These are phyloP conservation scores for Drosophila lowei DNA, from an alignment of 1,140 invertebrate species.

Conservation along the genomic window DNA sequence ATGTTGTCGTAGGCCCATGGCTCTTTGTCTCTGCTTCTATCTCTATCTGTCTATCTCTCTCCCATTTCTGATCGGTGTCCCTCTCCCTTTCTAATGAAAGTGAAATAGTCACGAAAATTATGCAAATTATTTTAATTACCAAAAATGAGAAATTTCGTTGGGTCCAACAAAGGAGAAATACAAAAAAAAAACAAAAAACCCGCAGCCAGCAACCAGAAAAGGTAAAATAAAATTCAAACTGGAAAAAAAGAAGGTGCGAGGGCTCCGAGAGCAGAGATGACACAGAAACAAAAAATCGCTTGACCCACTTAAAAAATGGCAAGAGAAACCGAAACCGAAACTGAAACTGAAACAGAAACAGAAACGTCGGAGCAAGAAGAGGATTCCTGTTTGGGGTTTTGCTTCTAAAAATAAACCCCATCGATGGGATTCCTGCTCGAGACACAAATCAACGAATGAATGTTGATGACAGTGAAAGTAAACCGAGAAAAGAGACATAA, in stretches of 20 bases:
- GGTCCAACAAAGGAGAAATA: not conserved
- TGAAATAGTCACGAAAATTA: slow-evolving; percentile 76
- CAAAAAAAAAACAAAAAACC: slow-evolving; percentile 15
- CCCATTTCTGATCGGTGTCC: too few species aligned
- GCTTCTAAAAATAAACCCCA: slow-evolving; percentile 51
- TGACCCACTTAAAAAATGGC: slow-evolving; percentile 76
- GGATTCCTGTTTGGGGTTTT: slow-evolving; percentile 49
- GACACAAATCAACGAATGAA: slow-evolving; percentile 39
- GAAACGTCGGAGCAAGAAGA: slow-evolving; percentile 21
- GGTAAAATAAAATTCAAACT: slow-evolving; percentile 29
- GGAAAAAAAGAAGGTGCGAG: slow-evolving; percentile 71
- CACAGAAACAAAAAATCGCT: slow-evolving; percentile 39
- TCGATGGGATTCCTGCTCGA: slow-evolving; percentile 40
- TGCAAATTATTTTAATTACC: slow-evolving; percentile 82
- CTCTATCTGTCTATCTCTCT: not conserved
- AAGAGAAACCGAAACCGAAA: slow-evolving; percentile 68
- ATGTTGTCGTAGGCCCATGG: slow-evolving; percentile 75
- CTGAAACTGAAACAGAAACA: slow-evolving; percentile 22
- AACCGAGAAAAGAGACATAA: slow-evolving; percentile 26
- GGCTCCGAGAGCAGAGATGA: slow-evolving; percentile 55
- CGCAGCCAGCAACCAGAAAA: slow-evolving; percentile 8
- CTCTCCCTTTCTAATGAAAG: slow-evolving; percentile 78
- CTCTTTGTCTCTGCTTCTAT: slow-evolving; percentile 3
- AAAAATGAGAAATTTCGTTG: slow-evolving; percentile 70
- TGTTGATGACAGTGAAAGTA: slow-evolving; percentile 55